These are phyloP conservation scores for Desoria tigrina DNA, from an alignment of 2,888 invertebrate species.

Conservation along the genomic window DNA sequence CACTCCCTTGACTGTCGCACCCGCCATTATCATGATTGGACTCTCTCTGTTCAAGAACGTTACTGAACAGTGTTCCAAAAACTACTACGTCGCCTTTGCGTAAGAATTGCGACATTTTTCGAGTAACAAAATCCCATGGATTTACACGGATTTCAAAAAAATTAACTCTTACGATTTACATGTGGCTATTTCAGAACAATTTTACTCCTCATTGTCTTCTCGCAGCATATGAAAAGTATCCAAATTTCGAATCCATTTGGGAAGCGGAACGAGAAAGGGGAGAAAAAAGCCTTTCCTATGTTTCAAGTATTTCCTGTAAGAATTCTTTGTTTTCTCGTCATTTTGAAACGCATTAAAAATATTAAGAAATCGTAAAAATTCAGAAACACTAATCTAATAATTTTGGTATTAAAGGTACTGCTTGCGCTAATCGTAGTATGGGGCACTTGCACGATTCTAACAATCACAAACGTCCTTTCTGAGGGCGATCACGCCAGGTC, in stretches of 20 bases:
- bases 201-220: conserved; percentile 44
- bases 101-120: too few relatives aligned
- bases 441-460: conserved; percentile 71
- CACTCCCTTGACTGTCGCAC: conserved; percentile 60
- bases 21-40: conserved; percentile 60
- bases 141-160: not conserved
- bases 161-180: not conserved
- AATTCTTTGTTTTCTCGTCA: too few relatives aligned
- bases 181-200: conserved; percentile 30
- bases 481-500: conserved; percentile 71
- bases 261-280: not conserved
- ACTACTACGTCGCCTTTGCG: conserved; percentile 59
- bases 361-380: too few relatives aligned
- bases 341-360: not conserved
- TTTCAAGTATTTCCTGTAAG: conserved; percentile 28
- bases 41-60: conserved; percentile 59
- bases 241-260: conserved; percentile 15
- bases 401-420: conserved; percentile 59
- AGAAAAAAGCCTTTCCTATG: conserved; percentile 7
- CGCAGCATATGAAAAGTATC: conserved; percentile 41
- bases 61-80: conserved; percentile 56
- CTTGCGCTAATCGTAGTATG: conserved; percentile 75
- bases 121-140: not conserved
- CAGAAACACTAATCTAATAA: too few relatives aligned
- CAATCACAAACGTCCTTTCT: conserved; percentile 66